Percentiles rank a stretch among this genome's conserved stretches.
These are phyloP conservation scores for Enteromius treurensis DNA, from an alignment of 2,797 vertebrate genomes.

Conservation along the genomic window DNA sequence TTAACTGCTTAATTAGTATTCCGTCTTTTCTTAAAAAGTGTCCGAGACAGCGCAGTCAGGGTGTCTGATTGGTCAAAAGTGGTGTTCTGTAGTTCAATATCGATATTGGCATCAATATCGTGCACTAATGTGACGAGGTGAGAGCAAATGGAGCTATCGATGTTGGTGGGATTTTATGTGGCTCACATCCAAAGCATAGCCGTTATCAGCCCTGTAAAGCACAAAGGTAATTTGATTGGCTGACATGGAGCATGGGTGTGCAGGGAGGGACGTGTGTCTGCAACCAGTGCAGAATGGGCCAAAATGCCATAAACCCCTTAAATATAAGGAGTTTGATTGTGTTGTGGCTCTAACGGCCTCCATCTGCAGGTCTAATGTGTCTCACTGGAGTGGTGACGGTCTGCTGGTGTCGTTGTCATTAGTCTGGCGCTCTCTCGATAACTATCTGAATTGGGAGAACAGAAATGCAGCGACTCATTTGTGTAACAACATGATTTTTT, in stretches of 20 bases:
- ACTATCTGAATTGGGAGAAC: conserved; percentile 46
- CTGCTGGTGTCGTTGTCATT: conserved; percentile 42
- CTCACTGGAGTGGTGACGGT: conserved; percentile 38
- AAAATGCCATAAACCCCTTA: conserved; percentile 47
- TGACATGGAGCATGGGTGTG: neutral
- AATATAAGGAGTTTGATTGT: conserved; percentile 58
- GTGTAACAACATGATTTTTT: conserved; percentile 38
- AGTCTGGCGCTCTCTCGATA: conserved; percentile 51
- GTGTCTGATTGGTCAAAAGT: conserved; percentile 45
- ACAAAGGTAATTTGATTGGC: conserved; percentile 50
- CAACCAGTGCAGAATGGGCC: neutral
- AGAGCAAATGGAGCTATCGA: conserved; percentile 50
- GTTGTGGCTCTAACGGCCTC: conserved; percentile 42
- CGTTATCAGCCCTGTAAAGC: conserved; percentile 42
- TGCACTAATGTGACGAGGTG: conserved; percentile 14
- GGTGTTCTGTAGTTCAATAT: conserved; percentile 38
- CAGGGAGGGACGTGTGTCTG: conserved; percentile 12
- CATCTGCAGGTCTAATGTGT: conserved; percentile 17
- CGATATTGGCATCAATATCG: conserved; percentile 45
- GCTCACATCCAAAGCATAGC: neutral
- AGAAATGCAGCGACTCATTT: conserved; percentile 20
- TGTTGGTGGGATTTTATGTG: neutral
- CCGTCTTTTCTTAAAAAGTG: conserved; percentile 43
- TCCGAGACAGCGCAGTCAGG: conserved; percentile 20
- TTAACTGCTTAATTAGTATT: conserved; percentile 66